Conservation (phyloP, 2,113 vertebrate genomes). For the Lasiurus borealis region DNA sequence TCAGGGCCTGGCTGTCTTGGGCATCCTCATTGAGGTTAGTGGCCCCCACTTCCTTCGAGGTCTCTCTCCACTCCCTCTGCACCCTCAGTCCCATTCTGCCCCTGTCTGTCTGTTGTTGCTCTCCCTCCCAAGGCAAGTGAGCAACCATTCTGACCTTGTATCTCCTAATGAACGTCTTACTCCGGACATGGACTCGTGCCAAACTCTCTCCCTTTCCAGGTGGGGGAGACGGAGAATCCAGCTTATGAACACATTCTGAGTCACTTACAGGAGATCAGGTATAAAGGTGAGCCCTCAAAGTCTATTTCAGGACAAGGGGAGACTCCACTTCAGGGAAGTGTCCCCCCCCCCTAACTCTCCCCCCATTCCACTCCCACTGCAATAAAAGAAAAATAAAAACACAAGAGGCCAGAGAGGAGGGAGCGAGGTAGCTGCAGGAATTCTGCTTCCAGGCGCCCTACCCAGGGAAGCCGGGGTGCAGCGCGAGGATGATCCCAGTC, state of each 20-base stretch:
- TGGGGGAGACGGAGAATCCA: slow-evolving; percentile 87
- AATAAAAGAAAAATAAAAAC: not conserved
- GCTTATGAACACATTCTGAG: slow-evolving; percentile 91
- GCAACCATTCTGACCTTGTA: not conserved
- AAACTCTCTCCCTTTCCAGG: slow-evolving; percentile 79
- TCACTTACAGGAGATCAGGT: slow-evolving; percentile 89
- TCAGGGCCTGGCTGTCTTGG: slow-evolving; percentile 93
- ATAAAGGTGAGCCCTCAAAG: slow-evolving; percentile 87
- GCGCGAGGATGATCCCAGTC: not conserved
- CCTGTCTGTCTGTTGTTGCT: not conserved
- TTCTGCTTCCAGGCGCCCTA: not conserved
- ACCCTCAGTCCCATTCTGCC: not conserved
- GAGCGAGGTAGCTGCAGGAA: not conserved
- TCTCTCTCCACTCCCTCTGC: not conserved
- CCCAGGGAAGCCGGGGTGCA: not conserved
- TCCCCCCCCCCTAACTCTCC: too few relatives aligned
- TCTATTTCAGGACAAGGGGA: not conserved
- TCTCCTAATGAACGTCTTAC: not conserved
- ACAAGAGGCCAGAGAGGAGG: not conserved
- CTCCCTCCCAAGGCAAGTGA: not conserved
- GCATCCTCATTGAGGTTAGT: slow-evolving; percentile 92
- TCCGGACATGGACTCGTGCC: not conserved
- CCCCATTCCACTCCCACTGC: too few relatives aligned
- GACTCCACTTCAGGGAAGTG: not conserved
- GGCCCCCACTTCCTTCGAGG: not conserved